These are phyloP conservation scores for Peromyscus melanophrys DNA, from an alignment of 2,797 vertebrate species.

Conservation along the genomic window DNA sequence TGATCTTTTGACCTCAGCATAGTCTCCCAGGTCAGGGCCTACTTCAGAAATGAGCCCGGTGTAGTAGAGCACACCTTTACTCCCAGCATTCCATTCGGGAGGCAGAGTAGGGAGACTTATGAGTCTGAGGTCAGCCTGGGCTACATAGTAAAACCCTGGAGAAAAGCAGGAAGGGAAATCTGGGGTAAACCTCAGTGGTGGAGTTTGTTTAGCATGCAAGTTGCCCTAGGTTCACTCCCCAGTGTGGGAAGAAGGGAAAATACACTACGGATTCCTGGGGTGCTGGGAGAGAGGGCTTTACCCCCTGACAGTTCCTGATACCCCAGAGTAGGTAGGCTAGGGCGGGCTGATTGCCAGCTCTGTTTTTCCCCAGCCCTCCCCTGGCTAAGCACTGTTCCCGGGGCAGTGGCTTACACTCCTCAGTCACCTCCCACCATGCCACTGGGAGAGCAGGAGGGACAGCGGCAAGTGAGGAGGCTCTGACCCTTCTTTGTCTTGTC, in stretches of 20 bases:
- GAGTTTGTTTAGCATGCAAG: no score
- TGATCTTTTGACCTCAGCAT: background rate
- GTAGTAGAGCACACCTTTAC: background rate
- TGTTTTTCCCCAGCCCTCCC: background rate
- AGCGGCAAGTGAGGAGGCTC: background rate
- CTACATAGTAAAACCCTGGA: background rate
- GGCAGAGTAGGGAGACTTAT: background rate
- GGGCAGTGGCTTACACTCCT: background rate
- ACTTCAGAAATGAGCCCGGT: background rate
- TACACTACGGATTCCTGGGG: background rate
- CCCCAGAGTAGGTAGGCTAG: background rate
- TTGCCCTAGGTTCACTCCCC: background rate
- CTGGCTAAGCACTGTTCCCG: background rate
- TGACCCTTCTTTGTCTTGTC: constrained; percentile 68
- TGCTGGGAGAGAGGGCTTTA: background rate
- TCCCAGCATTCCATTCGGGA: background rate
- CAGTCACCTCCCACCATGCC: background rate
- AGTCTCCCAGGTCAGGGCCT: background rate
- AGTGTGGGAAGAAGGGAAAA: background rate
- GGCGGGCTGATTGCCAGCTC: background rate
- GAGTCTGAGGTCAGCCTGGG: background rate
- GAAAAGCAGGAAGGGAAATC: background rate
- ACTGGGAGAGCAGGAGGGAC: background rate
- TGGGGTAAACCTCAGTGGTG: background rate
- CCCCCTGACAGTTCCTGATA: background rate